These are phyloP conservation scores for Enteromius radiatus DNA, from an alignment of 2,797 vertebrate species.

Conservation along the genomic window DNA sequence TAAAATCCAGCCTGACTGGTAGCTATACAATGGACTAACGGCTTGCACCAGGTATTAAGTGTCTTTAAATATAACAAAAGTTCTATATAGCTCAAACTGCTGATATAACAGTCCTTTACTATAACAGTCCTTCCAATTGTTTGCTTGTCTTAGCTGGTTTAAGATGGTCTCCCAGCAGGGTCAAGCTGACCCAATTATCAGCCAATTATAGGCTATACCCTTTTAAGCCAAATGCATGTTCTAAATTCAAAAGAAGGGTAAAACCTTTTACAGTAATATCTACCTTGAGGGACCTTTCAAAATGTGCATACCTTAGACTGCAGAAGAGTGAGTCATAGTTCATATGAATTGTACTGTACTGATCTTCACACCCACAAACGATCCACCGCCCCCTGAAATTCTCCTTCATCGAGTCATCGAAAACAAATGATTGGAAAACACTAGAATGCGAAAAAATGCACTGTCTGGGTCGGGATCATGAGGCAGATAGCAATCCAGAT, in stretches of 20 bases:
- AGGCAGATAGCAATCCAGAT: constrained; percentile 45
- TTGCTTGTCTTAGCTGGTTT: neutral
- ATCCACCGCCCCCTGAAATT: constrained; percentile 38
- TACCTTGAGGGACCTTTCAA: neutral
- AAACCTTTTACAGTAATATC: neutral
- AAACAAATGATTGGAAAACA: constrained; percentile 34
- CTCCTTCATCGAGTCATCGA: constrained; percentile 34
- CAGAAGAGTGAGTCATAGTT: constrained; percentile 1
- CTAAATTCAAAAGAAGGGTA: neutral
- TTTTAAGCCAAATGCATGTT: neutral
- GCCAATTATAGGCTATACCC: neutral
- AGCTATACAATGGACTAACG: neutral
- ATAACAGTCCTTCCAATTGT: neutral
- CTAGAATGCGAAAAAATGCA: constrained; percentile 37
- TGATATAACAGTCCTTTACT: neutral
- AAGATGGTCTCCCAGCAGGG: neutral
- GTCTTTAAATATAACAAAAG: neutral
- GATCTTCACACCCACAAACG: constrained; percentile 23
- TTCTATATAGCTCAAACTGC: neutral
- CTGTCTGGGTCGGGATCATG: constrained; percentile 24
- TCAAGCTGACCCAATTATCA: neutral
- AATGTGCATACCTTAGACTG: neutral
- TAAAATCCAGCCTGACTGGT: neutral
- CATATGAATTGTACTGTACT: neutral
- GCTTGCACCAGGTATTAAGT: neutral